Conservation (phyloP, 2,113 vertebrate species). For the Tragelaphus strepsiceros region DNA sequence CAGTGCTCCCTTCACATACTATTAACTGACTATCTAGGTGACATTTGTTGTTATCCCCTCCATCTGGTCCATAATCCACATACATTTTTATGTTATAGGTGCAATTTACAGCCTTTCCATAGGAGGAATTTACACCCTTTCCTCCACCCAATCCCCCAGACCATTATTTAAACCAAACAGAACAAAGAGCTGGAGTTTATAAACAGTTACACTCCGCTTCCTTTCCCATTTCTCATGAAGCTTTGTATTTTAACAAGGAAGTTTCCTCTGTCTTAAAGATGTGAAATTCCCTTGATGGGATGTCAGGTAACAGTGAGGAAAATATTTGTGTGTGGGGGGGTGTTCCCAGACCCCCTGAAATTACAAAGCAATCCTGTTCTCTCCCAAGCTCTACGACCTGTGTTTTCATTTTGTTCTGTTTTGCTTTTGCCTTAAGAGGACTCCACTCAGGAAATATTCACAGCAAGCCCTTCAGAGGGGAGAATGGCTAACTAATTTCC, state of each 20-base stretch:
- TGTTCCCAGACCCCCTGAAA: background rate
- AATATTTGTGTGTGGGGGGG: background rate
- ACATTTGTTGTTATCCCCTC: background rate
- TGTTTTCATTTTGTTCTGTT: background rate
- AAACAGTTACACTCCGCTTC: conserved; percentile 5
- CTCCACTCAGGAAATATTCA: conserved; percentile 13
- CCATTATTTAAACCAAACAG: background rate
- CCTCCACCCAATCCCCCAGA: background rate
- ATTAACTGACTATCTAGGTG: background rate
- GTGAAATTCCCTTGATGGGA: background rate
- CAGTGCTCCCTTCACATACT: background rate
- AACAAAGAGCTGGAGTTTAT: background rate
- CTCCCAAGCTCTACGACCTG: background rate
- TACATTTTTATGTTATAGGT: background rate
- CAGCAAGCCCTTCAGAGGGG: conserved; percentile 8
- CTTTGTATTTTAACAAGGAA: background rate
- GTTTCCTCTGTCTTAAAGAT: background rate
- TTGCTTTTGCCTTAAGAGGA: background rate
- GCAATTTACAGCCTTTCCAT: background rate
- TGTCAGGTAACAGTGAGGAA: background rate
- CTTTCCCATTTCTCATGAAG: background rate
- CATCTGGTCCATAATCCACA: background rate
- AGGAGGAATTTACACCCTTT: background rate
- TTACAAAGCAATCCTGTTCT: background rate
- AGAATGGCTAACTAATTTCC: conserved; percentile 50